Evolutionary conservation across 1,140 invertebrate genomes (phyloP).

Genomic region (Drosophila setifemur): DNA sequence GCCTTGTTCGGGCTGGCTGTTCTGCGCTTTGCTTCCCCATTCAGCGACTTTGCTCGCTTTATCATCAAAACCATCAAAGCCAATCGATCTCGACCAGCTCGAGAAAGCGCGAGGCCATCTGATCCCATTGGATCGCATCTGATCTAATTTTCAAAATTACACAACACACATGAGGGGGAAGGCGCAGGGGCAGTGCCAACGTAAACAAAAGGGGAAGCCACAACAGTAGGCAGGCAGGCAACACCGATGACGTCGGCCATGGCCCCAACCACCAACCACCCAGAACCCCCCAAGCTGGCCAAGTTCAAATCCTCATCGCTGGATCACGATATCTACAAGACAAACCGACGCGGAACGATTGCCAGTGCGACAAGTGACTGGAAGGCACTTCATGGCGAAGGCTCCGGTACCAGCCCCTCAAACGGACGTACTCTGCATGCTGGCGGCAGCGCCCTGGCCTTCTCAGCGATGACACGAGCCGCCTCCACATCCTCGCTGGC

Average conservation of each 20-base stretch:
- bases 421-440: conserved; percentile 49
- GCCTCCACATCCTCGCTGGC: conserved; percentile 75
- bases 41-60: conserved; percentile 42
- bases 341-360: conserved; percentile 68
- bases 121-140: conserved; percentile 10
- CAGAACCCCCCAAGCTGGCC: conserved; percentile 36
- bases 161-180: conserved; percentile 57
- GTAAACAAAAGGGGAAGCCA: not conserved
- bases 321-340: conserved; percentile 72
- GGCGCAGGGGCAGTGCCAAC: conserved; percentile 25
- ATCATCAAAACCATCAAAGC: conserved; percentile 56
- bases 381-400: conserved; percentile 47
- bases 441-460: conserved; percentile 15
- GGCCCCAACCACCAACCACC: conserved; percentile 43
- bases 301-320: conserved; percentile 75
- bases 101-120: conserved; percentile 60
- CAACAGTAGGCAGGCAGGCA: too few species aligned
- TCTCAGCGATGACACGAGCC: conserved; percentile 61
- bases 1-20: conserved; percentile 58
- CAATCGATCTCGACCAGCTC: conserved; percentile 51
- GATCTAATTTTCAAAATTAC: conserved; percentile 49
- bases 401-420: not conserved
- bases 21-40: conserved; percentile 52
- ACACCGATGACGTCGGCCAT: conserved; percentile 44
- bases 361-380: conserved; percentile 63